Conservation (phyloP, 2,113 vertebrate species). For the Ibidorhyncha struthersii region DNA sequence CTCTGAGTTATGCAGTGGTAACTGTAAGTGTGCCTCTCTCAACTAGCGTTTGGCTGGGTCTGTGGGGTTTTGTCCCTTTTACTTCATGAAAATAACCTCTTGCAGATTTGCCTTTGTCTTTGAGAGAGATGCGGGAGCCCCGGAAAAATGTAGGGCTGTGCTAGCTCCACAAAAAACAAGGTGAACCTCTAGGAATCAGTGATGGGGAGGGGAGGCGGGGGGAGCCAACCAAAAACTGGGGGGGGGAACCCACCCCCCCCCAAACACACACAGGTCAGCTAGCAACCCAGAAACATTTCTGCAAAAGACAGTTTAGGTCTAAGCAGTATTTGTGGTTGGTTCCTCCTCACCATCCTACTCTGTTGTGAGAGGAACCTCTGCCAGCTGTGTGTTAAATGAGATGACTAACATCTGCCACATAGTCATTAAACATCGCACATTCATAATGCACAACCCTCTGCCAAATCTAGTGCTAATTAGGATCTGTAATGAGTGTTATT, state of each 20-base stretch:
- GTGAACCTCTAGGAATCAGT: background rate
- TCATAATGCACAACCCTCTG: background rate
- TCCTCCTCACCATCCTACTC: background rate
- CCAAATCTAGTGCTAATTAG: background rate
- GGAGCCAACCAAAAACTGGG: no score
- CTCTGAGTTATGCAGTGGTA: background rate
- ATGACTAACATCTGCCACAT: background rate
- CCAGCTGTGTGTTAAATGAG: background rate
- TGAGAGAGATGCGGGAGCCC: background rate
- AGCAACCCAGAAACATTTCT: background rate
- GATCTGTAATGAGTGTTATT: background rate
- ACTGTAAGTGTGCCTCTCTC: background rate
- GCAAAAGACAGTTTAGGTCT: background rate
- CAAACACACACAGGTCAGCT: background rate
- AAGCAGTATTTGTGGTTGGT: background rate
- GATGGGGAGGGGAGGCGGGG: no score
- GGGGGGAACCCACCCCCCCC: no score
- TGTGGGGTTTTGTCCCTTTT: background rate
- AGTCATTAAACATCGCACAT: background rate
- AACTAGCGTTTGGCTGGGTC: background rate
- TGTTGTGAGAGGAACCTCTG: background rate
- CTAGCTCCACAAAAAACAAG: background rate
- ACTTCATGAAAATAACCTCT: background rate
- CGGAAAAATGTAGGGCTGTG: background rate
- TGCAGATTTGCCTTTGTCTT: background rate